These are phyloP conservation scores for Aphidius ervi DNA, from an alignment of 1,140 invertebrate species.

Conservation along the genomic window DNA sequence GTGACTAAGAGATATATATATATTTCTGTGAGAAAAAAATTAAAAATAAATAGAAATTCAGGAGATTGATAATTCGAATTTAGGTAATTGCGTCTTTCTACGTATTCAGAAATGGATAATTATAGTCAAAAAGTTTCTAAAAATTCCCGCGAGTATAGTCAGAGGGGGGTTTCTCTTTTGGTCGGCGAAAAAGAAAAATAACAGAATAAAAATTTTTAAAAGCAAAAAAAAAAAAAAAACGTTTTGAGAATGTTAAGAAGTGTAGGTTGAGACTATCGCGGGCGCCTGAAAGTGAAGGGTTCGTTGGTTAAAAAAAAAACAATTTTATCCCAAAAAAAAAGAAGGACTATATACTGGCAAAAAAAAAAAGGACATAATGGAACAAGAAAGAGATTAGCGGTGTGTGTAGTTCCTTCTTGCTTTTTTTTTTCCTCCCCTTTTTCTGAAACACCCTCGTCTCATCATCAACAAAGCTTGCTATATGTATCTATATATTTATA, in stretches of 20 bases:
- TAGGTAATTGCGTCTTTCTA: constrained; percentile 27
- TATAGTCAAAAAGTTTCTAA: constrained; percentile 30
- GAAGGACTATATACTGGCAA: neutral
- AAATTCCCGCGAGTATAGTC: constrained; percentile 1
- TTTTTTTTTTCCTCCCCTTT: constrained; percentile 47
- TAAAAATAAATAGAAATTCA: neutral
- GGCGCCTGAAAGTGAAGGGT: constrained; percentile 46
- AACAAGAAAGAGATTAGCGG: constrained; percentile 44
- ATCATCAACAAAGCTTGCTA: neutral
- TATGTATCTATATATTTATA: neutral
- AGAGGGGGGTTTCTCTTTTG: constrained; percentile 1
- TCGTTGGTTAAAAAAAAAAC: constrained; percentile 29
- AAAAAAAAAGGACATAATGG: constrained; percentile 12
- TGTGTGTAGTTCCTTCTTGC: constrained; percentile 23
- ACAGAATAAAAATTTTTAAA: neutral
- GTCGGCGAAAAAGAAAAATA: constrained; percentile 1
- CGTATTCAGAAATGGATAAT: constrained; percentile 36
- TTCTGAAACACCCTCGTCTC: neutral
- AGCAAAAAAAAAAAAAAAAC: constrained; percentile 14
- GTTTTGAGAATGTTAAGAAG: constrained; percentile 14
- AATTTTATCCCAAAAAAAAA: neutral
- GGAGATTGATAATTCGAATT: constrained; percentile 17
- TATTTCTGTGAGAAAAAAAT: too few relatives aligned
- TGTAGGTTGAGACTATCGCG: constrained; percentile 10
- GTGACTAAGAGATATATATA: too few relatives aligned